phyloP scores from a whole-genome alignment of 2,888 invertebrate species.

The Lottia scabra region DNA sequence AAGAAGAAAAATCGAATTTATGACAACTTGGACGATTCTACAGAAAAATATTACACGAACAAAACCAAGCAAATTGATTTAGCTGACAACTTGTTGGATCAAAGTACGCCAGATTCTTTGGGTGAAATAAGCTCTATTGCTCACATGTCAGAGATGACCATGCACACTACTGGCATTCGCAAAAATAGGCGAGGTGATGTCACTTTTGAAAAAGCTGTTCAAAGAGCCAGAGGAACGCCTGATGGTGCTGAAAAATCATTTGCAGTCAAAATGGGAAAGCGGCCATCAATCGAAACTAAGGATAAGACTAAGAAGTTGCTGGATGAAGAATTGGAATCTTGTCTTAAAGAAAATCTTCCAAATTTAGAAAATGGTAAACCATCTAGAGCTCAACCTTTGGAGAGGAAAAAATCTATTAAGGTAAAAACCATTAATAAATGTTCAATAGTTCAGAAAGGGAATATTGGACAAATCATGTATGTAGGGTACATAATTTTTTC shows the following conservation, averaged over 20 bases:
- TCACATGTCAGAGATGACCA: slow-evolving; percentile 45
- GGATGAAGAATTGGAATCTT: slow-evolving; percentile 15
- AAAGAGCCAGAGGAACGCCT: slow-evolving; percentile 57
- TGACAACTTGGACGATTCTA: slow-evolving; percentile 19
- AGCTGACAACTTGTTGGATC: slow-evolving; percentile 15
- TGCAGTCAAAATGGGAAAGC: slow-evolving; percentile 32
- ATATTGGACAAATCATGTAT: too few species aligned
- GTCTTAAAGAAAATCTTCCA: slow-evolving; percentile 9
- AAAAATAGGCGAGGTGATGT: slow-evolving; percentile 39
- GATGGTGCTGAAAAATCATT: slow-evolving; percentile 61
- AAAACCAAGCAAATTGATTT: slow-evolving; percentile 8
- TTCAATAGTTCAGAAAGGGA: too few species aligned
- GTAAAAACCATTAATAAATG: slow-evolving; percentile 26
- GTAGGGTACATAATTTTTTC: too few species aligned
- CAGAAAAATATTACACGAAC: slow-evolving; percentile 14
- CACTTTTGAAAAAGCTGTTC: slow-evolving; percentile 59
- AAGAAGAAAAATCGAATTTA: slow-evolving; percentile 14
- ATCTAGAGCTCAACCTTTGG: slow-evolving; percentile 28
- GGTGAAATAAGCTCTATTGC: slow-evolving; percentile 60
- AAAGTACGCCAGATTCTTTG: slow-evolving; percentile 49
- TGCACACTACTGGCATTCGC: slow-evolving; percentile 35
- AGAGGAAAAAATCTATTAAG: slow-evolving; percentile 49
- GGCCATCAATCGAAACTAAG: slow-evolving; percentile 20
- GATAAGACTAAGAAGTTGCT: slow-evolving; percentile 21
- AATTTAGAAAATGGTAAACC: slow-evolving; percentile 16